phyloP scores from a whole-genome alignment of 1,140 invertebrate species.

The Leptinotarsa lineolata region DNA sequence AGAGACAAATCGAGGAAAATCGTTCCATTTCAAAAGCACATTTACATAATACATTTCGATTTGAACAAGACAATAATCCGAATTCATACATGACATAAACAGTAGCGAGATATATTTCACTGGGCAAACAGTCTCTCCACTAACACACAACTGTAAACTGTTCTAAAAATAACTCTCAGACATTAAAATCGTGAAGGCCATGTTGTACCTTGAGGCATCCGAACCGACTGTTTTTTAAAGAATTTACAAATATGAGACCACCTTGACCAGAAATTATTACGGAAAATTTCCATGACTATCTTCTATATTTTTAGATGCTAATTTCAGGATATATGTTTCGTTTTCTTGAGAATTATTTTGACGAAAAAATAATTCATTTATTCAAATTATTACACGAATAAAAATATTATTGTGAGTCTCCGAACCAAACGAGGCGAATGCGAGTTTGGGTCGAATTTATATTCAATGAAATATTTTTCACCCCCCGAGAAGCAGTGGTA shows the following conservation, averaged over 20 bases:
- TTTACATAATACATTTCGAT: not conserved
- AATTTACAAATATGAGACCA: conserved; percentile 14
- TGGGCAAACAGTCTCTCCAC: conserved; percentile 9
- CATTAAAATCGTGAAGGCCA: conserved; percentile 41
- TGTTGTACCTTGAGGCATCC: conserved; percentile 28
- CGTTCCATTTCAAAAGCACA: too few species aligned
- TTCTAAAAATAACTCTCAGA: conserved; percentile 43
- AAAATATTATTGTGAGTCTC: too few species aligned
- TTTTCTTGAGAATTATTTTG: too few species aligned
- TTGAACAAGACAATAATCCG: conserved; percentile 18
- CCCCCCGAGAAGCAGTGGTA: too few species aligned
- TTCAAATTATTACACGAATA: too few species aligned
- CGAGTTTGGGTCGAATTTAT: too few species aligned
- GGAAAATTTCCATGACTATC: not conserved
- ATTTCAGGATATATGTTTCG: not conserved
- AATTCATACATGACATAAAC: conserved; percentile 35
- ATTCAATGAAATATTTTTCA: too few species aligned
- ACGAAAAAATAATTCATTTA: too few species aligned
- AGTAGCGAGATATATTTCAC: not conserved
- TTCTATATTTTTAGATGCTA: not conserved
- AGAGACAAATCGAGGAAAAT: too few species aligned
- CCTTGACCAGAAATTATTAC: not conserved
- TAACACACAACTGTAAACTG: conserved; percentile 31
- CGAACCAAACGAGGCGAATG: too few species aligned
- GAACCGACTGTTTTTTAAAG: conserved; percentile 33